Percentiles rank a stretch among this genome's conserved stretches.
Conservation (phyloP, 2,888 invertebrate species). For the Drosophila maculinotata region DNA sequence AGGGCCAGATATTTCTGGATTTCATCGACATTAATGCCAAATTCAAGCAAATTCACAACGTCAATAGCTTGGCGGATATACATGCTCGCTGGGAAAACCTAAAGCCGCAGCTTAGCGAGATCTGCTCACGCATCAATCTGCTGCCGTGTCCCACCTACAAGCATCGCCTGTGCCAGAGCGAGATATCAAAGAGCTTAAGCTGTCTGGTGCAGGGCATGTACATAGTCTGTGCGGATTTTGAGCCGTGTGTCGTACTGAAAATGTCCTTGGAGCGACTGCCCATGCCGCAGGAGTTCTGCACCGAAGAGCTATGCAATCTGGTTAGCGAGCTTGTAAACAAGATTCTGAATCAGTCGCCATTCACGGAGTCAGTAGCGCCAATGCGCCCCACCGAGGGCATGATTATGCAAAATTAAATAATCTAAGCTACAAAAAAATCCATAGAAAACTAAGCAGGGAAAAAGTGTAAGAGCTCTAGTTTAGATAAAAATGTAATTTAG, state of each 20-base stretch:
- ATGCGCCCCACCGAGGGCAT: conserved; percentile 1
- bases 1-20: conserved; percentile 90
- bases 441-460: conserved; percentile 22
- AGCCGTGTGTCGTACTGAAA: conserved; percentile 83
- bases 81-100: conserved; percentile 84
- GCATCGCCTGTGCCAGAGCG: conserved; percentile 85
- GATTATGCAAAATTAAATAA: conserved; percentile 20
- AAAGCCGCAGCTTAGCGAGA: conserved; percentile 84
- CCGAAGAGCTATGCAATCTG: conserved; percentile 81
- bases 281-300: conserved; percentile 84
- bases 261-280: conserved; percentile 84
- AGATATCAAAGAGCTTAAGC: conserved; percentile 84
- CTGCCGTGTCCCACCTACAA: conserved; percentile 85
- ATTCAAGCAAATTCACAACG: conserved; percentile 82
- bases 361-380: conserved; percentile 2
- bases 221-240: conserved; percentile 82
- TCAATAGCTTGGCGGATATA: conserved; percentile 82
- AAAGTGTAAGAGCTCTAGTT: conserved; percentile 22
- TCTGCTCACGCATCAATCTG: conserved; percentile 84
- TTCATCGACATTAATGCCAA: conserved; percentile 89
- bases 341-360: conserved; percentile 64
- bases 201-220: conserved; percentile 84
- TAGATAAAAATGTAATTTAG: conserved; percentile 26
- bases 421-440: conserved; percentile 8
- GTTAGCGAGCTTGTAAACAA: conserved; percentile 79